Base-by-base conservation (phyloP, 2,797 vertebrate genomes). In the Hafferia zeledoni region DNA sequence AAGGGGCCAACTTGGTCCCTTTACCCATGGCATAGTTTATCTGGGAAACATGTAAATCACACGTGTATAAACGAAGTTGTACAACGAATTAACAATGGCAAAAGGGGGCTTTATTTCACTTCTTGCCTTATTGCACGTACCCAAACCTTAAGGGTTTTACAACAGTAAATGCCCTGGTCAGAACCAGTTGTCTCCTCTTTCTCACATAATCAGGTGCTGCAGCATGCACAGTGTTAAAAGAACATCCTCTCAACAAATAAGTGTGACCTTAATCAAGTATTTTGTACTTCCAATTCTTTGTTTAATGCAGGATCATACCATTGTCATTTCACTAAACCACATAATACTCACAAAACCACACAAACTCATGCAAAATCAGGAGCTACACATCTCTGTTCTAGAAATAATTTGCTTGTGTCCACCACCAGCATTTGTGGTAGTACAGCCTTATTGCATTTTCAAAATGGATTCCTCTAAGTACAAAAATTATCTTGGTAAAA, bases 321-420 rank as follows among this genome's bases (percentile, higher is more conserved):
- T 39, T 90, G 86, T 89, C 28, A 79, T 50, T 85, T 95, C 80
- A 71, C 52, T 87, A 79, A 96, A 93, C 22, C 33, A 60, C 80
- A 59, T 12, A 83, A 56, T 15, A 52, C 55, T 82, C 74, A 37
- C 28, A 63, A 71, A 95, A 87, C 0, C 57, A 81, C 17, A 87
- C 47, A 78, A 75, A 65, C 43, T 61, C 64, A 28, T 18, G 47
- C 22, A 85, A 74, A 82, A 93, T 60, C 74, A 78, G 39, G 74
- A 77, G 56, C 59, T 82, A 49, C 43, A 82, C 28, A 57, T 64
- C 70, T 75, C 74, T 41, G 56, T 69, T 92, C 79, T 15, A 55
- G 28, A 78, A 86, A 52, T n/a, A 47, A 68, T 85, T 77, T 64
- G 55, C 60, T 89, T 80, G 9, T 44, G 60, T 37, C 11, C 7